Evolutionary conservation across 2,113 vertebrate genomes (phyloP).

Genomic region (Entelurus aequoreus): DNA sequence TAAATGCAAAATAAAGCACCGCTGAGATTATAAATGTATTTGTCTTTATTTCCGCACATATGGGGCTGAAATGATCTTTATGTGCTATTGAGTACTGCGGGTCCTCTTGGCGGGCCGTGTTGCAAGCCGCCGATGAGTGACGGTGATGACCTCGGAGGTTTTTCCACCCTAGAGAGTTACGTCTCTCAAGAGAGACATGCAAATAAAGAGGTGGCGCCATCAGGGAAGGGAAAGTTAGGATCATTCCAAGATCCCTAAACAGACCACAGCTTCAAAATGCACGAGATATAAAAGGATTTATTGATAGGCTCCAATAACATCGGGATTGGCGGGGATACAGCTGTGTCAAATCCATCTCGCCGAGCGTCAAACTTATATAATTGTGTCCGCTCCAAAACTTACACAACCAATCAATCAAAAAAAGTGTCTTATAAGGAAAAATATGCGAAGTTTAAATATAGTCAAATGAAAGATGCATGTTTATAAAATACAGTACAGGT

Average conservation of each 20-base stretch:
- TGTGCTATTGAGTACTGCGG: conserved; percentile 16
- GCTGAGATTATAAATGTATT: neutral
- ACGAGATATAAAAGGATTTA: neutral
- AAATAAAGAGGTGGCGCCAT: neutral
- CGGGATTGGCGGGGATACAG: neutral
- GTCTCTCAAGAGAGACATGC: conserved; percentile 2
- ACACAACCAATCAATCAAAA: neutral
- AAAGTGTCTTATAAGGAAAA: neutral
- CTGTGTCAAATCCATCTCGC: neutral
- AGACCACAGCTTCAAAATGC: neutral
- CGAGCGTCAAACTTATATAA: neutral
- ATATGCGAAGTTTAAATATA: neutral
- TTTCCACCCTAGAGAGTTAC: neutral
- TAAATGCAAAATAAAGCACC: conserved; percentile 57
- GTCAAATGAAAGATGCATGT: neutral
- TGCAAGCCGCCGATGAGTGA: conserved; percentile 10
- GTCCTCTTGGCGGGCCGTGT: conserved; percentile 10
- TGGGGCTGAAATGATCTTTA: conserved; percentile 33
- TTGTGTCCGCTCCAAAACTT: neutral
- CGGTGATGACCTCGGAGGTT: conserved; percentile 10
- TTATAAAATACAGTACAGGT: neutral
- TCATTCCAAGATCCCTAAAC: neutral
- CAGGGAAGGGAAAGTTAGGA: neutral
- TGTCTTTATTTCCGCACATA: conserved; percentile 42
- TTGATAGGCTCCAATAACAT: neutral